Conservation (phyloP, 2,888 invertebrate genomes). For the Formica aserva region DNA sequence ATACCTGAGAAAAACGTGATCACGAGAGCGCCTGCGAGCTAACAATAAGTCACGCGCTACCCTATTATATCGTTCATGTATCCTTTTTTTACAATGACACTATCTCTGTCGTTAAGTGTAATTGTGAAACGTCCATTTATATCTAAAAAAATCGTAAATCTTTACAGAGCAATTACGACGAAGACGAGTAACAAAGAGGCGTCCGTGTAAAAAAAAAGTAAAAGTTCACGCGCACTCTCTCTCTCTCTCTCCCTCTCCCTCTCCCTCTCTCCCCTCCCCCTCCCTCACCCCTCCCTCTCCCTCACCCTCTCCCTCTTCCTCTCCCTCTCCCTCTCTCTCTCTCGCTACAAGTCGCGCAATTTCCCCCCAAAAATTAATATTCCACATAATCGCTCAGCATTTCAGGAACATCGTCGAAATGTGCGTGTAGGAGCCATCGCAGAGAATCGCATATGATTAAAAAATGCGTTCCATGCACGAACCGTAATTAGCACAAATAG, state of each 20-base stretch:
- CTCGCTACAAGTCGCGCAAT: constrained; percentile 31
- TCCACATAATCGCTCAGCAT: constrained; percentile 6
- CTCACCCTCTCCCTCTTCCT: background rate
- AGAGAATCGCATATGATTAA: background rate
- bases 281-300: no score
- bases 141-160: constrained; percentile 20
- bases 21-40: constrained; percentile 64
- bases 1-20: constrained; percentile 75
- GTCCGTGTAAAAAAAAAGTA: constrained; percentile 54
- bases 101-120: constrained; percentile 20
- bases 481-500: constrained; percentile 1
- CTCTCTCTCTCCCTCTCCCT: constrained; percentile 30
- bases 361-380: constrained; percentile 23
- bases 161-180: background rate
- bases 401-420: constrained; percentile 9
- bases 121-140: constrained; percentile 9
- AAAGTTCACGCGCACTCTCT: constrained; percentile 31
- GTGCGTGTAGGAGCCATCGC: background rate
- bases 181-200: constrained; percentile 12
- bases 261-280: constrained; percentile 13
- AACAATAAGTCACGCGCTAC: constrained; percentile 44
- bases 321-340: constrained; percentile 34
- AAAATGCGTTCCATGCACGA: background rate
- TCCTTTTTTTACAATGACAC: constrained; percentile 18
- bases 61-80: constrained; percentile 34